Evolutionary conservation across 37 sponge, comb jelly and placozoan species (phyloP), one percentile per base, ranked within the genome.

Genomic region (Aphrocallistes beatrix): DNA sequence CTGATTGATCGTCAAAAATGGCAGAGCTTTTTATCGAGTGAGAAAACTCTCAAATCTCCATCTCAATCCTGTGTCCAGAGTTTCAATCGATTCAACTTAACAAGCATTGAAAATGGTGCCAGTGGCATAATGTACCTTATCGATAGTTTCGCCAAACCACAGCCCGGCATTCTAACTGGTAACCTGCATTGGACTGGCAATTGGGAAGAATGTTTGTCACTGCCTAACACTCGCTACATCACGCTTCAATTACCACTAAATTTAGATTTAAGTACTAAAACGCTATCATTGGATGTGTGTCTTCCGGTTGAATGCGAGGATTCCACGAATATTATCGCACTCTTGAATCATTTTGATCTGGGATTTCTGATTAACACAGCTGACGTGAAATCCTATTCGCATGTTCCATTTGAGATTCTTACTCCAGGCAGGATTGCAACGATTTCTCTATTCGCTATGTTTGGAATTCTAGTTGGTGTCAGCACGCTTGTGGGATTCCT

Each of bases 141-240:
- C 1, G 90, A 90, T 38, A 84, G 88, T 17, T 87, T 45, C 25
- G 85, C 83, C 30, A 89, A 86, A 37, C 89, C 86, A 23, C 82
- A 39, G 30, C 83, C 89, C 36, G 93, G 93, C 1, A 23, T 86
- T 1, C 48, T 92, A 3, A 32, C 49, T 3, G 93, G 93, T 0
- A 88, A 92, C 85, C 17, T 50, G 0, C 82, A 37, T 9, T 36
- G 81, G 39, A 21, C 39, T 23, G 93, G 93, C 17, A 50, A 81
- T 39, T 92, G 88, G 50, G 90, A 92, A 51, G 93, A 92, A 45
- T 92, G 93, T 81, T 38, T 87, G n/a, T 13, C 0, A 48, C 25
- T 91, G 28, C 28, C 37, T 0, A 51, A 81, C 34, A 86, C 89
- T 37, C 25, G 69, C 16, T 93, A 90, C 21, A 60, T 60, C 3